phyloP scores from a whole-genome alignment of 2,888 invertebrate species.

The Rotaria sp. region DNA sequence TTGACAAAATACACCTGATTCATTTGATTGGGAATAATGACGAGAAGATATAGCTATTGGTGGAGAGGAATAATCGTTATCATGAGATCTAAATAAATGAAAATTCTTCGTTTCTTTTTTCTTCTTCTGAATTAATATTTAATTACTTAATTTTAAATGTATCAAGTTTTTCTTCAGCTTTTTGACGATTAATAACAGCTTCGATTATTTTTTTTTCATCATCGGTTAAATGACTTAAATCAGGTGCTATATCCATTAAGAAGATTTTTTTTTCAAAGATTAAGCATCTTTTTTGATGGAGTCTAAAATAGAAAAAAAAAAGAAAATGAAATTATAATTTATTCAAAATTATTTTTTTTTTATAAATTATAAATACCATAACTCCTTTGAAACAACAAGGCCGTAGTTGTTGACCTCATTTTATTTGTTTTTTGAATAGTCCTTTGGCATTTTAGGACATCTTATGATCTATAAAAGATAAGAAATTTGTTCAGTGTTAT shows the following conservation, averaged over 20 bases:
- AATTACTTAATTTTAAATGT: background rate
- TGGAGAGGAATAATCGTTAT: background rate
- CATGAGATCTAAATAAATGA: background rate
- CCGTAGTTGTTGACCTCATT: background rate
- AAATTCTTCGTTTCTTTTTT: background rate
- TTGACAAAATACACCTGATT: constrained; percentile 36
- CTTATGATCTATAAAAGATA: background rate
- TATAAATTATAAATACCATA: background rate
- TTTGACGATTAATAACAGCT: constrained; percentile 34
- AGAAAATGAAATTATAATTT: too few species aligned
- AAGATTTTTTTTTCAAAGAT: background rate
- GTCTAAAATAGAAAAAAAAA: background rate
- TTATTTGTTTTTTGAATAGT: background rate
- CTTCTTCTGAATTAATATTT: too few species aligned
- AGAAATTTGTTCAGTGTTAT: background rate
- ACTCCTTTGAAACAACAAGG: background rate
- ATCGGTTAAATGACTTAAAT: constrained; percentile 37
- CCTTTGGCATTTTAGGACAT: background rate
- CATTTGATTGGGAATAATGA: constrained; percentile 5
- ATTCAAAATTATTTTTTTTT: background rate
- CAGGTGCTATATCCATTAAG: constrained; percentile 1
- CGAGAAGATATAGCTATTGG: background rate
- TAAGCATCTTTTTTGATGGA: background rate
- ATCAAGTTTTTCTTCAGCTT: constrained; percentile 37
- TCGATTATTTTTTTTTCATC: constrained; percentile 36